phyloP scores from a whole-genome alignment of 2,888 invertebrate genomes.

The Stenodera caucasica region DNA sequence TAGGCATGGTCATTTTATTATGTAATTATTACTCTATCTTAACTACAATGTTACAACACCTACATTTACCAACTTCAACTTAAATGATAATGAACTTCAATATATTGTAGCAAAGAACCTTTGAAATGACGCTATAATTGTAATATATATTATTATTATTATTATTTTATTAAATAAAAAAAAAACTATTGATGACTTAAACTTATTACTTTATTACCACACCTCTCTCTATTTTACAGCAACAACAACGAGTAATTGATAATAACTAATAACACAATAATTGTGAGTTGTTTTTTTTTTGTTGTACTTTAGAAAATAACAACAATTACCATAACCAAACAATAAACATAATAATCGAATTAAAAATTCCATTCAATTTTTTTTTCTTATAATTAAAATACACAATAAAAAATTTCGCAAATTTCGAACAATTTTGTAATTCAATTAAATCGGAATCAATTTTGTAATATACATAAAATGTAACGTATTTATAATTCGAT shows the following conservation, averaged over 20 bases:
- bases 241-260: background rate
- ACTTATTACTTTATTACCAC: constrained; percentile 10
- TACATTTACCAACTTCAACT: background rate
- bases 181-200: too few relatives aligned
- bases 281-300: too few relatives aligned
- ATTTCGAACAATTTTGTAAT: too few relatives aligned
- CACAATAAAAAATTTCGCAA: too few relatives aligned
- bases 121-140: constrained; percentile 9
- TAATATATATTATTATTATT: too few relatives aligned
- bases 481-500: too few relatives aligned
- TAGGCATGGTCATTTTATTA: constrained; percentile 6
- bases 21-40: background rate
- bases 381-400: background rate
- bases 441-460: too few relatives aligned
- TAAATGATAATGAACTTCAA: constrained; percentile 11
- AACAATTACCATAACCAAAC: background rate
- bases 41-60: constrained; percentile 6
- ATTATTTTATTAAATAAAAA: too few relatives aligned
- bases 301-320: background rate
- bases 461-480: too few relatives aligned
- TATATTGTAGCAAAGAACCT: background rate
- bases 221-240: constrained; percentile 9
- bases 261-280: background rate
- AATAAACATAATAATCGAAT: constrained; percentile 2
- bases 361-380: background rate